phyloP scores from a whole-genome alignment of 2,797 vertebrate genomes.

The Silurus lanzhouensis region DNA sequence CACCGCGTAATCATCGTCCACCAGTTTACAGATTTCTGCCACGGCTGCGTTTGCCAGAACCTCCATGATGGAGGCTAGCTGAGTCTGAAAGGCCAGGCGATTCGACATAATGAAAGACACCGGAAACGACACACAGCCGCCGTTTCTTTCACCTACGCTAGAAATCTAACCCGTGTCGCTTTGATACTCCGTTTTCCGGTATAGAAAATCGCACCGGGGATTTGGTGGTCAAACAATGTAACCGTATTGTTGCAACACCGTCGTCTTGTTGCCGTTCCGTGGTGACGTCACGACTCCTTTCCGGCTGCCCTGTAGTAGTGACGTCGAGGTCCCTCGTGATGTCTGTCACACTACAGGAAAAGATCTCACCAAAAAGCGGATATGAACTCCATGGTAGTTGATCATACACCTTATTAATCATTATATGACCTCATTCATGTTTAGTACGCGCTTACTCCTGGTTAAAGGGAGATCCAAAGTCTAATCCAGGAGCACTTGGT shows the following conservation, averaged over 20 bases:
- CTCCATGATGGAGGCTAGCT: conserved; percentile 81
- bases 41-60: conserved; percentile 77
- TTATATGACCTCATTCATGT: background rate
- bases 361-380: background rate
- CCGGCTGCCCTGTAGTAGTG: conserved; percentile 48
- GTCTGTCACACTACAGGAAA: background rate
- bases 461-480: background rate
- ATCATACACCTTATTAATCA: background rate
- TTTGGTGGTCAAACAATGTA: background rate
- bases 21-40: conserved; percentile 78
- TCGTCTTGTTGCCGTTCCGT: conserved; percentile 29
- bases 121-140: conserved; percentile 4
- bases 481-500: background rate
- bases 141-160: background rate
- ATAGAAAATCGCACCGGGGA: background rate
- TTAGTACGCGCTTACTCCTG: background rate
- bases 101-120: conserved; percentile 63
- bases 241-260: conserved; percentile 3
- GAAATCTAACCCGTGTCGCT: background rate
- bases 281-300: conserved; percentile 48
- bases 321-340: conserved; percentile 25
- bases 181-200: background rate
- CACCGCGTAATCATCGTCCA: conserved; percentile 77
- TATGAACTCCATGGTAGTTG: background rate
- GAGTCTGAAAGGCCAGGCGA: conserved; percentile 76